A percentile compares a stretch with the other conserved stretches of the same genome.
Conservation (phyloP, 2,113 vertebrate genomes). For the Oncorhynchus kisutch region DNA sequence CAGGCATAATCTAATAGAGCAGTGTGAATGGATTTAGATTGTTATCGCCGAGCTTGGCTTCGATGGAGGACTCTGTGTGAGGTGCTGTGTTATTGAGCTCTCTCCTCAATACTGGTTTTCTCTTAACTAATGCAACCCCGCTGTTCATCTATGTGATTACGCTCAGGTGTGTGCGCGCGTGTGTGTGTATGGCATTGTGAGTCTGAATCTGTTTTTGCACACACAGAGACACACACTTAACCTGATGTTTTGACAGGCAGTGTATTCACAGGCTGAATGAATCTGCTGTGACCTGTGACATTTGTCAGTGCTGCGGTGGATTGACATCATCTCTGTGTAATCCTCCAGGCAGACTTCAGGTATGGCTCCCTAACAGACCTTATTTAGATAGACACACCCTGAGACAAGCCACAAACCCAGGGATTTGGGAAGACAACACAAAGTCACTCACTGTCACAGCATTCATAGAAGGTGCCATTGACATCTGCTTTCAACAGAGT, state of each 20-base stretch:
- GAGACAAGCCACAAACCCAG: conserved; percentile 30
- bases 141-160: conserved; percentile 22
- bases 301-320: conserved; percentile 36
- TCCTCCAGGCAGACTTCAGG: conserved; percentile 43
- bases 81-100: conserved; percentile 2
- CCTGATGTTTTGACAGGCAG: too few species aligned
- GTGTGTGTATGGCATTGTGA: neutral
- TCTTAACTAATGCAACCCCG: conserved; percentile 14
- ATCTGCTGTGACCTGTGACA: conserved; percentile 32
- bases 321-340: conserved; percentile 47
- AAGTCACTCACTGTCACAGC: too few species aligned
- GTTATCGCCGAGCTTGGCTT: conserved; percentile 12
- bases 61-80: conserved; percentile 28
- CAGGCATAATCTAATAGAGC: conserved; percentile 37
- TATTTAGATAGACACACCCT: conserved; percentile 45
- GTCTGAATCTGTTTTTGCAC: too few species aligned
- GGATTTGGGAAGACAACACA: conserved; percentile 23
- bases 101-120: neutral
- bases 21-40: conserved; percentile 48
- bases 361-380: conserved; percentile 29
- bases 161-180: neutral
- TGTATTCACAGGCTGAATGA: too few species aligned
- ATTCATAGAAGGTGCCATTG: too few species aligned
- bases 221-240: neutral
- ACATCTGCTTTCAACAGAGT: too few species aligned